Percentiles rank a stretch among this genome's conserved stretches.
phyloP scores from a whole-genome alignment of 1,140 invertebrate genomes.

The Gryon sp. region DNA sequence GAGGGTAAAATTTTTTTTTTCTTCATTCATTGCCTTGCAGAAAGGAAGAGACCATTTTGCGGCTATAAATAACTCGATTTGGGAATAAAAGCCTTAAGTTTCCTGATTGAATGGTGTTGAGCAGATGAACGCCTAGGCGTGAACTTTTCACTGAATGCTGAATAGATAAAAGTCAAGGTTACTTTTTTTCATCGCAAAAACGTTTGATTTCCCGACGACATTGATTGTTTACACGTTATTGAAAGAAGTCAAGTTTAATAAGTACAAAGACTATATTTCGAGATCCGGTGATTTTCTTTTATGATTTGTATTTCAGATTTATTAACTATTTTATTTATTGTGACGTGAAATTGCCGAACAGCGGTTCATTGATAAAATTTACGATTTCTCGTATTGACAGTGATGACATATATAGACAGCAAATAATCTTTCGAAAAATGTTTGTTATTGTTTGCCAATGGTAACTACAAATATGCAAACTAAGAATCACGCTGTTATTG shows the following conservation, averaged over 20 bases:
- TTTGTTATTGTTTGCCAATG: no score
- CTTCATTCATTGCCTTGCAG: constrained; percentile 19
- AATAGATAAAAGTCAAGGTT: constrained; percentile 22
- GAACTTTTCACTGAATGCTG: constrained; percentile 24
- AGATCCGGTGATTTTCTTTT: constrained; percentile 10
- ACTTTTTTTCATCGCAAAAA: constrained; percentile 12
- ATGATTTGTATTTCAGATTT: constrained; percentile 6
- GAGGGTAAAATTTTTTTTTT: constrained; percentile 1
- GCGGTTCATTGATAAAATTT: constrained; percentile 35
- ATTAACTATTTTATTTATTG: constrained; percentile 37
- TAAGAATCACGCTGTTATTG: no score
- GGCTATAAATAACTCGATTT: constrained; percentile 53
- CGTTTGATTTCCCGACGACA: neutral
- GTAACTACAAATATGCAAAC: no score
- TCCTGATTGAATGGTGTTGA: constrained; percentile 35
- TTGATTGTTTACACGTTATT: constrained; percentile 37
- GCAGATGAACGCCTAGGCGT: constrained; percentile 35
- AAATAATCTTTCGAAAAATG: no score
- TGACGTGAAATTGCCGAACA: constrained; percentile 21
- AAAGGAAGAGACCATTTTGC: constrained; percentile 34
- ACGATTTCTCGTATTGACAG: neutral
- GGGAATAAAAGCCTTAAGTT: constrained; percentile 35
- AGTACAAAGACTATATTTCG: constrained; percentile 14
- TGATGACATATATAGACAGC: no score
- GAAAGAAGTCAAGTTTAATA: constrained; percentile 2